Base-by-base conservation (phyloP, 2,888 invertebrate genomes). In the Maniola hyperantus region DNA sequence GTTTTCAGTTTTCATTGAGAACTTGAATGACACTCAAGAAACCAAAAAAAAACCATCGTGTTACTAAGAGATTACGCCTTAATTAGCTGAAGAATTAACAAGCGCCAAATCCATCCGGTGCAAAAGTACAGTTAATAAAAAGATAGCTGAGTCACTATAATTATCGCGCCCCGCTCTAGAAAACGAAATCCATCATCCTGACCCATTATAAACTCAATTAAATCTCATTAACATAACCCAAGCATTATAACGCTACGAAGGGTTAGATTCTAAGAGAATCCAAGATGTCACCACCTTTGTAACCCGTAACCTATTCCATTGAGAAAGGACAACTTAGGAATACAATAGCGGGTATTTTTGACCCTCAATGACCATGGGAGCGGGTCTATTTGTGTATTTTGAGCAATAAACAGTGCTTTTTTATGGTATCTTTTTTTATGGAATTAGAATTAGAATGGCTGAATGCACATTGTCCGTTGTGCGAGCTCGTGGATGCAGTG, bases 131-230 rank as follows among this genome's bases (percentile, higher is more conserved):
- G 58, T 44, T 26, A 48, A 64, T 7, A 50, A 48, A 74, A 0
- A 74, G 74, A 66, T 63, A 48, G 82, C 81, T 76, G 77, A 81
- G 83, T 89, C 90, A 91, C 75, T 73, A 77, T 81, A 85, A 89
- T 89, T 86, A 86, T 86, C 85, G 85, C 87, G 88, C 87, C 88
- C 82, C 82, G 81, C 72, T 51, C 73, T 77, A 72, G 48, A 74
- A 59, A 50, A 66, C 75, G 66, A 75, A 75, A 90, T 91, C 77
- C 80, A 91, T 91, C 90, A 91, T 85, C 71, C 81, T 79, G 81
- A 79, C 86, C 81, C 81, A 91, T 92, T 91, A 91, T 90, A 91
- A 88, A 90, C 91, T 91, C 92, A 91, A 92, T 92, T 92, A 92
- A 91, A 92, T 89, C 88, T 85, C 82, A 92, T 92, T 91, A 87